Percentiles rank a stretch among this genome's conserved stretches.
phyloP scores from a whole-genome alignment of 2,888 invertebrate species.

The Pinctada fucata region DNA sequence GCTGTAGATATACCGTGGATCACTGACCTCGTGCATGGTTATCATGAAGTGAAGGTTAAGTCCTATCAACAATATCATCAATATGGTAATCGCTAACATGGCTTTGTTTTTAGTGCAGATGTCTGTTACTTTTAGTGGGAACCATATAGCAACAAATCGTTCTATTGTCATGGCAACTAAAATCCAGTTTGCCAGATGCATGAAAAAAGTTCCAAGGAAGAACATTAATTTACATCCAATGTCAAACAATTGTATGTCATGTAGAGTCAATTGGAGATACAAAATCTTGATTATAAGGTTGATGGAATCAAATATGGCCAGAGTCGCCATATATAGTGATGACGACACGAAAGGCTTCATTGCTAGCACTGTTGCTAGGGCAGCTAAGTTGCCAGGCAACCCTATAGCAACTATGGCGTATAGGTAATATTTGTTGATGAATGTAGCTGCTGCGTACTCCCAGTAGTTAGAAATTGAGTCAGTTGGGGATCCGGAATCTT shows the following conservation, averaged over 20 bases:
- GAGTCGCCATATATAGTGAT: constrained; percentile 57
- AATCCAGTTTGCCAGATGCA: constrained; percentile 68
- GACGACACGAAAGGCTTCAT: constrained; percentile 64
- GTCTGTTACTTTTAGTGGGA: constrained; percentile 62
- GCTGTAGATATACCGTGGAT: constrained; percentile 35
- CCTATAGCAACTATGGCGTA: constrained; percentile 61
- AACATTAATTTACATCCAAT: constrained; percentile 59
- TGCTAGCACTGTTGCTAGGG: constrained; percentile 58
- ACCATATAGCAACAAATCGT: constrained; percentile 69
- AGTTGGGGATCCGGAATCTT: no score
- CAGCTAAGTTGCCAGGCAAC: constrained; percentile 63
- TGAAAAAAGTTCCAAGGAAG: constrained; percentile 58
- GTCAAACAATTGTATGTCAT: constrained; percentile 52
- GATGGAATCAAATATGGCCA: constrained; percentile 64
- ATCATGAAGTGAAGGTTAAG: constrained; percentile 55
- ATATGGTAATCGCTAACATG: constrained; percentile 36
- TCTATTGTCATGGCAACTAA: constrained; percentile 69
- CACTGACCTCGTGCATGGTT: constrained; percentile 47
- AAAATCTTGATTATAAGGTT: constrained; percentile 59
- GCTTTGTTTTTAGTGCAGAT: constrained; percentile 57
- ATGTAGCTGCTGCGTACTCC: constrained; percentile 48
- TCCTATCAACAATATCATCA: constrained; percentile 50
- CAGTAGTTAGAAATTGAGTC: constrained; percentile 36
- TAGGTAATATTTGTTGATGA: constrained; percentile 63
- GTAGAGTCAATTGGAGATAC: constrained; percentile 52